Conservation (phyloP, 2,888 invertebrate genomes). For the Macrosoma leucophasiata region DNA sequence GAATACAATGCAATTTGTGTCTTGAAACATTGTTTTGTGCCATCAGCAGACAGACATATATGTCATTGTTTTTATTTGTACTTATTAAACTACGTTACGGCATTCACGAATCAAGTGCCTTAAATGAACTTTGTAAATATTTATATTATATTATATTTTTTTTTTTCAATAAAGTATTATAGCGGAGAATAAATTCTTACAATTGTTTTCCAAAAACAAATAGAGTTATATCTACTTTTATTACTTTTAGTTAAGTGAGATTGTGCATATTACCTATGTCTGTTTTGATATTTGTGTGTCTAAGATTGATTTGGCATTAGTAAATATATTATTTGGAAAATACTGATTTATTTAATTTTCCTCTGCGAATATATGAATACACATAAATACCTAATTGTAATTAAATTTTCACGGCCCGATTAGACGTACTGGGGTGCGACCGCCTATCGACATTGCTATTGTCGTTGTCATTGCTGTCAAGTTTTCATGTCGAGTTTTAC, state of each 20-base stretch:
- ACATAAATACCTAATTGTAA: too few species aligned
- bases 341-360: conserved; percentile 8
- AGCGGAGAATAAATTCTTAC: conserved; percentile 58
- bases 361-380: too few species aligned
- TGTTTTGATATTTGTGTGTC: conserved; percentile 75
- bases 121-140: conserved; percentile 68
- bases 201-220: conserved; percentile 71
- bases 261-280: conserved; percentile 71
- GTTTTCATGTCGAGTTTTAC: too few species aligned
- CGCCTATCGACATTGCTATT: too few species aligned
- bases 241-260: conserved; percentile 66
- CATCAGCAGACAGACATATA: conserved; percentile 60
- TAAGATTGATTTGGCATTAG: conserved; percentile 74
- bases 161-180: conserved; percentile 63
- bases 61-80: conserved; percentile 62
- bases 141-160: conserved; percentile 38
- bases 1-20: conserved; percentile 42
- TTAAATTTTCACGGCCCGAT: too few species aligned
- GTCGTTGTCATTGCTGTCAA: too few species aligned
- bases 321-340: conserved; percentile 67
- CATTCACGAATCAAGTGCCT: conserved; percentile 63
- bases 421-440: too few species aligned
- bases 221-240: conserved; percentile 56
- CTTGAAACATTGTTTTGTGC: conserved; percentile 67
- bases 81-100: conserved; percentile 58